Percentiles rank a stretch among this genome's conserved stretches.
Evolutionary conservation across 2,888 invertebrate genomes (phyloP).

Genomic region (Clostera curtula): DNA sequence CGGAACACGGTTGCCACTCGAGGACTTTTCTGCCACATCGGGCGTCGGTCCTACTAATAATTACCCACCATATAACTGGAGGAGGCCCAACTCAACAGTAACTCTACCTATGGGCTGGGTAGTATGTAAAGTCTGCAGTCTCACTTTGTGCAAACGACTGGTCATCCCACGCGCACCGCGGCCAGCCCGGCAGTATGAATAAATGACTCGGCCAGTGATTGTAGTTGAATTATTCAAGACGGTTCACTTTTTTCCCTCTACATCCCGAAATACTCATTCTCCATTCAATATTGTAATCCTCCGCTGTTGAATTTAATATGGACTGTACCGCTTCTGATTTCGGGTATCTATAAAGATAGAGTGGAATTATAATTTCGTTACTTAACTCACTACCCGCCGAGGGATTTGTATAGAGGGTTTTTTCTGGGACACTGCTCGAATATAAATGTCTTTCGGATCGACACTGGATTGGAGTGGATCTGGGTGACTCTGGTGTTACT

Average conservation of each 20-base stretch:
- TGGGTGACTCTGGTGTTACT: no score
- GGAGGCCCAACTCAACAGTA: no score
- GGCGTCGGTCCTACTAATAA: no score
- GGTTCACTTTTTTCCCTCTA: constrained; percentile 23
- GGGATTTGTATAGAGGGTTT: no score
- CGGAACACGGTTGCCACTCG: no score
- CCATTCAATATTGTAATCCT: constrained; percentile 53
- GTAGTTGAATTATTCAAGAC: constrained; percentile 61
- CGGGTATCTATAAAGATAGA: constrained; percentile 11
- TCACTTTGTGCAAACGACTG: no score
- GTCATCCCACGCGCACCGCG: constrained; percentile 13
- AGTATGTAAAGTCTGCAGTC: no score
- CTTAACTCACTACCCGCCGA: constrained; percentile 12
- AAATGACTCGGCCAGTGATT: constrained; percentile 65
- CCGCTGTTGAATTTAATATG: constrained; percentile 44
- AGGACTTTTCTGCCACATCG: no score
- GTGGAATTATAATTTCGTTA: constrained; percentile 9
- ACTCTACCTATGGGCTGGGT: no score
- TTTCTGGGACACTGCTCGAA: background rate
- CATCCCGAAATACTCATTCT: constrained; percentile 30
- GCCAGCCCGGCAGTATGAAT: constrained; percentile 49
- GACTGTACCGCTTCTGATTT: constrained; percentile 31
- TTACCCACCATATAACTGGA: no score
- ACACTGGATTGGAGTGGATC: background rate
- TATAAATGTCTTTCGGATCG: background rate